Conservation (phyloP, 2,888 invertebrate genomes). For the Meandrusa payeni region DNA sequence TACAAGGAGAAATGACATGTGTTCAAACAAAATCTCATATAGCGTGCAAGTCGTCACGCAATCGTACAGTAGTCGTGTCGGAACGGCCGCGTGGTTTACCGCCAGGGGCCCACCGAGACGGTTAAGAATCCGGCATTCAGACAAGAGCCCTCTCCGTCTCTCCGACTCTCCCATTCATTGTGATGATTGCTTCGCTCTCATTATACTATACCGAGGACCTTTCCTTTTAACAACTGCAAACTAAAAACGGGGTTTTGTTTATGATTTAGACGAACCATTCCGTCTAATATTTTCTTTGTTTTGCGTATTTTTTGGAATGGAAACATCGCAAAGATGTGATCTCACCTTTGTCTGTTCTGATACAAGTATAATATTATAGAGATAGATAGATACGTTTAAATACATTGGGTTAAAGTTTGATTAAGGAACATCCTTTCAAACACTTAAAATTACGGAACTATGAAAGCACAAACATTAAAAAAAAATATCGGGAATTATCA, state of each 20-base stretch:
- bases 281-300: constrained; percentile 11
- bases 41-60: background rate
- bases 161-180: constrained; percentile 65
- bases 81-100: constrained; percentile 20
- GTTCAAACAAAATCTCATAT: constrained; percentile 6
- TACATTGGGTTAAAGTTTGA: too few species aligned
- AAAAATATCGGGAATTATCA: too few species aligned
- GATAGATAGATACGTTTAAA: too few species aligned
- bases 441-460: too few species aligned
- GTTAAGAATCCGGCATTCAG: constrained; percentile 52
- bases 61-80: constrained; percentile 7
- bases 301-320: too few species aligned
- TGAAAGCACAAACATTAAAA: too few species aligned
- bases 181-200: constrained; percentile 72
- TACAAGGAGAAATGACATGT: constrained; percentile 4
- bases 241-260: constrained; percentile 23
- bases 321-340: too few species aligned
- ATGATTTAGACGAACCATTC: constrained; percentile 17
- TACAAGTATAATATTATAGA: too few species aligned
- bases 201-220: constrained; percentile 46
- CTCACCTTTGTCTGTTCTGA: too few species aligned
- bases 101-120: constrained; percentile 29
- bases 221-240: constrained; percentile 26
- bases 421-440: too few species aligned
- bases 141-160: constrained; percentile 43